A percentile compares a stretch with the other conserved stretches of the same genome.
Conservation (phyloP, 2,888 invertebrate genomes). For the Asteroscopus sphinx region DNA sequence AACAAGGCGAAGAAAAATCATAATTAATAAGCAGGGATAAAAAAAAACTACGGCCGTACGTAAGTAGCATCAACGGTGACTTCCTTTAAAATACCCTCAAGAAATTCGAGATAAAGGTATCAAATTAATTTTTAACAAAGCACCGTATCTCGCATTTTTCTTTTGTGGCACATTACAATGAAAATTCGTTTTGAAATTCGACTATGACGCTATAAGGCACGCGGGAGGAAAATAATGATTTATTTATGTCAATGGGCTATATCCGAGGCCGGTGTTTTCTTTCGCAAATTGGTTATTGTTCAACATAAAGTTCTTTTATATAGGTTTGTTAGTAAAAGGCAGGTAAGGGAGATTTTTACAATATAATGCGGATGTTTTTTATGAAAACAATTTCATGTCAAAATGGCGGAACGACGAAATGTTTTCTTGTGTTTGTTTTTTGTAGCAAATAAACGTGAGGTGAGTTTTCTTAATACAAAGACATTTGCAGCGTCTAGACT, state of each 20-base stretch:
- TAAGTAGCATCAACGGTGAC: slow-evolving; percentile 50
- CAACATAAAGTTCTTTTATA: slow-evolving; percentile 86
- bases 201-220: slow-evolving; percentile 68
- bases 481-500: slow-evolving; percentile 84
- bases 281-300: slow-evolving; percentile 88
- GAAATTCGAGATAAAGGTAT: slow-evolving; percentile 86
- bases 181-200: slow-evolving; percentile 80
- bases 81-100: slow-evolving; percentile 62
- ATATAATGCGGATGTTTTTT: slow-evolving; percentile 77
- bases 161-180: slow-evolving; percentile 87
- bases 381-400: slow-evolving; percentile 63
- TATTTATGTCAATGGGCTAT: slow-evolving; percentile 89
- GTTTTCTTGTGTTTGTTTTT: slow-evolving; percentile 31
- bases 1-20: slow-evolving; percentile 45
- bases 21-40: slow-evolving; percentile 53
- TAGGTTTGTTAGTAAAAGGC: slow-evolving; percentile 85
- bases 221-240: slow-evolving; percentile 83
- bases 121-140: slow-evolving; percentile 89
- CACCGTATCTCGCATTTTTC: slow-evolving; percentile 80
- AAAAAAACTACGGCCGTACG: slow-evolving; percentile 36
- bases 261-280: slow-evolving; percentile 81
- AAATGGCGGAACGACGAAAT: slow-evolving; percentile 17
- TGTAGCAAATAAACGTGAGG: slow-evolving; percentile 24
- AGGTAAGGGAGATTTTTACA: slow-evolving; percentile 77
- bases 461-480: slow-evolving; percentile 71